Conservation (phyloP, 1,140 invertebrate species). For the Babylonia areolata region DNA sequence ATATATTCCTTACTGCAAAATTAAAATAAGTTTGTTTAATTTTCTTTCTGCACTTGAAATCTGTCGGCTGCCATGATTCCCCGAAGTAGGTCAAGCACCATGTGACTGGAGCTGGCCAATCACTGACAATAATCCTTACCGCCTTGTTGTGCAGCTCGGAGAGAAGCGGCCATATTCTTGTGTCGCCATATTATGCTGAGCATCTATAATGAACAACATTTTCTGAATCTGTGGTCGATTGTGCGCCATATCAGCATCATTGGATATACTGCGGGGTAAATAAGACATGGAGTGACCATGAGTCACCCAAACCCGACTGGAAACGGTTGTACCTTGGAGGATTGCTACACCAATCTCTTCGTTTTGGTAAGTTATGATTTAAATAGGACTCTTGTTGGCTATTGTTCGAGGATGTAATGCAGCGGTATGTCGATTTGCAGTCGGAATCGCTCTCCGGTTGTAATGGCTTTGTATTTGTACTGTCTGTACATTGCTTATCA, state of each 20-base stretch:
- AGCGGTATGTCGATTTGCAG: slow-evolving; percentile 29
- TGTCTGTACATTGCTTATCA: too few species aligned
- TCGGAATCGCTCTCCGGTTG: not conserved
- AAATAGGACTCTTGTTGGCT: slow-evolving; percentile 40
- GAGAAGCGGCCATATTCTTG: slow-evolving; percentile 88
- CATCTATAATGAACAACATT: slow-evolving; percentile 77
- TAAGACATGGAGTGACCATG: slow-evolving; percentile 90
- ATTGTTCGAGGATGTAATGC: slow-evolving; percentile 43
- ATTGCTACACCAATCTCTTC: slow-evolving; percentile 99
- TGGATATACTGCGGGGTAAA: slow-evolving; percentile 75
- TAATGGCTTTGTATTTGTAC: too few species aligned
- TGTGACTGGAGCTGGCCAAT: slow-evolving; percentile 73
- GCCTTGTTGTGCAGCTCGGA: slow-evolving; percentile 82
- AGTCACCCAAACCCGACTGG: slow-evolving; percentile 96
- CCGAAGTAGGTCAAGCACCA: slow-evolving; percentile 67
- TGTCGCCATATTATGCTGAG: slow-evolving; percentile 92
- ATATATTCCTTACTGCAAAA: too few species aligned
- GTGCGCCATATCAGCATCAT: slow-evolving; percentile 57
- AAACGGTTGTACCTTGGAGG: slow-evolving; percentile 99
- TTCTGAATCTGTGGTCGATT: slow-evolving; percentile 63
- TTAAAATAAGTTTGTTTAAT: too few species aligned
- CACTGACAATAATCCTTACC: slow-evolving; percentile 70
- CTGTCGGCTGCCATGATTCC: slow-evolving; percentile 67
- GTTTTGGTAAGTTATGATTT: slow-evolving; percentile 91
- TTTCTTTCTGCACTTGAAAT: slow-evolving; percentile 17